Conservation (phyloP, 30 jellyfish, hydroid and myxozoan species). For the Sanderia malayensis region DNA sequence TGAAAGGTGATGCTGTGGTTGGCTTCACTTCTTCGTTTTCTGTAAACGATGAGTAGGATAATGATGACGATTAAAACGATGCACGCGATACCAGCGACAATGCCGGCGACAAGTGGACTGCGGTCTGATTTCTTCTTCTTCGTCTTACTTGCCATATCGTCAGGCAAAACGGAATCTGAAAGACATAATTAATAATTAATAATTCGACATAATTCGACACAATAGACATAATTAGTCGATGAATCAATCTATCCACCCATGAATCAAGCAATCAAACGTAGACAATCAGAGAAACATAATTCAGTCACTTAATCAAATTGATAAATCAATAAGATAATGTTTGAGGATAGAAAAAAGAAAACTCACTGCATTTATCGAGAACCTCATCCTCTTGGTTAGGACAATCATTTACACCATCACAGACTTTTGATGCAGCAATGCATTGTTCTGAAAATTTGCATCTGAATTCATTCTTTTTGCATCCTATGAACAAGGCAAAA, state of each 20-base stretch:
- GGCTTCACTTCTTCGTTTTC: conserved; percentile 35
- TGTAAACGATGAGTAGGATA: conserved; percentile 29
- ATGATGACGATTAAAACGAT: conserved; percentile 28
- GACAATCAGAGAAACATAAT: neutral
- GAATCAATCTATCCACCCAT: neutral
- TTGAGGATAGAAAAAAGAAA: neutral
- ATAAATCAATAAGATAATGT: too few species aligned
- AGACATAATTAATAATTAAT: neutral
- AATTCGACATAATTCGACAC: too few species aligned
- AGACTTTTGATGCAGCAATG: conserved; percentile 27
- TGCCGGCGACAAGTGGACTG: conserved; percentile 43
- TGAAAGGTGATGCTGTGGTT: conserved; percentile 47
- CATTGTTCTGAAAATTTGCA: conserved; percentile 39
- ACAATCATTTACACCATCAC: conserved; percentile 60
- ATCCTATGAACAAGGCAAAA: too few species aligned
- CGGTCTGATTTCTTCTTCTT: conserved; percentile 1
- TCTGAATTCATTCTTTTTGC: conserved; percentile 31
- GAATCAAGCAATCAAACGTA: neutral
- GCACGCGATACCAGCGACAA: conserved; percentile 47
- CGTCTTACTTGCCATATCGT: neutral
- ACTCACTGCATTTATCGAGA: conserved; percentile 54
- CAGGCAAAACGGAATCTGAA: conserved; percentile 21
- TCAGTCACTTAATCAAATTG: too few species aligned
- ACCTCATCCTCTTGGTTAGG: conserved; percentile 53
- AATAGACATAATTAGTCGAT: too few species aligned